Evolutionary conservation across 2,888 invertebrate species (phyloP), one percentile per base, ranked within the genome.

Genomic region (Buathra laborator): DNA sequence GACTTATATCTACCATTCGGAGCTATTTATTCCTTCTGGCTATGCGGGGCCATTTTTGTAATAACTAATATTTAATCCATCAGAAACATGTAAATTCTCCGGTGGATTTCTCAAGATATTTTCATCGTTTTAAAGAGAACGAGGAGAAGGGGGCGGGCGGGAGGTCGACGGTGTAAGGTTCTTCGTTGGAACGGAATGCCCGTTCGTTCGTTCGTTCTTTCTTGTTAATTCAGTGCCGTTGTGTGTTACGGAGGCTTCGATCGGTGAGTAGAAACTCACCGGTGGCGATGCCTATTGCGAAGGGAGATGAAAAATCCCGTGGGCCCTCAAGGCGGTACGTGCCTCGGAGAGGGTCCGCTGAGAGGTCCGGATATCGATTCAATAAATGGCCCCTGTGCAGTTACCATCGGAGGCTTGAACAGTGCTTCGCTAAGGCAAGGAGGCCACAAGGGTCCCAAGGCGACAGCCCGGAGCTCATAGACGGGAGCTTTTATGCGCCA

Each of bases 341-440:
- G 87, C 87, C 87, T 86, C 76, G 87, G 81, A 89, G 87, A 70
- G 71, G 87, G 81, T 89, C 89, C 88, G 90, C 91, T 90, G 91
- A 88, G 89, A 91, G 88, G 87, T 87, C 87, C 88, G 90, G 87
- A 89, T 90, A 90, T 91, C 90, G 90, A 91, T 90, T 90, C 89
- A 89, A 91, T 90, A 90, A 90, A 89, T 89, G 89, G 86, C 76
- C 37, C 37, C 86, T 81, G 56, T 78, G 72, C 75, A 79, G 67
- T 44, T 44, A 77, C 62, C 46, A 32, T 51, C 62, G 51, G 29
- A 24, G 14, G 64, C n/a, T 48, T 59, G 70, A 66, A 72, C 70
- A 71, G 79, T 76, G 64, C 48, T 62, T 66, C 29, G 70, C 70
- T 71, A 64, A 66, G 75, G 70, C 56, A 32, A 48, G 44, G 59